phyloP scores from a whole-genome alignment of 2,113 vertebrate genomes.

The Carlito syrichta region DNA sequence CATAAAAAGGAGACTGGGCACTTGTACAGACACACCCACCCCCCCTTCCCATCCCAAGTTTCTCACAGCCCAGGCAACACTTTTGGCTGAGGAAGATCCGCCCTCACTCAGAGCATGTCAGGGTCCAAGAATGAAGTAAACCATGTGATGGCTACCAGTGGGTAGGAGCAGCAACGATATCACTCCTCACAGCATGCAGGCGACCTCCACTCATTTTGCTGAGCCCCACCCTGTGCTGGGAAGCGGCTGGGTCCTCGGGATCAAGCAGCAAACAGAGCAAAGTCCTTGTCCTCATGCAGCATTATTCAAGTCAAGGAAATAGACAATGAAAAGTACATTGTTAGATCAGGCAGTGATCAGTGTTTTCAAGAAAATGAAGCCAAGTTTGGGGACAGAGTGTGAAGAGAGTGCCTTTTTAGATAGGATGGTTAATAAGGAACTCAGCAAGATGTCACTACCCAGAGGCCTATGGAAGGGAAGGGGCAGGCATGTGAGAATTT shows the following conservation, averaged over 20 bases:
- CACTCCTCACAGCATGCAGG: background rate
- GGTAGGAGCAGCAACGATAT: background rate
- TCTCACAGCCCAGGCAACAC: background rate
- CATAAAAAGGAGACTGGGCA: background rate
- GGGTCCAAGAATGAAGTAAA: background rate
- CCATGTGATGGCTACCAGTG: background rate
- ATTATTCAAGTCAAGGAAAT: background rate
- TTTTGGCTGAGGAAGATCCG: background rate
- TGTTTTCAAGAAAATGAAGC: background rate
- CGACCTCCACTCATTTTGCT: too few species aligned
- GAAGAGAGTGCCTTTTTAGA: background rate
- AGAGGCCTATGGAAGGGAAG: background rate
- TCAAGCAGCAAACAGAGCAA: background rate
- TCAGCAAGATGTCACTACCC: background rate
- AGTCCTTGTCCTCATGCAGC: background rate
- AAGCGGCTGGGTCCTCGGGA: background rate
- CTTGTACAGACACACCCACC: too few species aligned
- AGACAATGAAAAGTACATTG: background rate
- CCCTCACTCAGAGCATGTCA: background rate
- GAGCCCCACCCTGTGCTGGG: background rate
- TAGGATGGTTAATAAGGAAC: background rate
- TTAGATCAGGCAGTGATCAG: background rate
- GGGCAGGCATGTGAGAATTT: background rate
- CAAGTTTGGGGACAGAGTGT: background rate
- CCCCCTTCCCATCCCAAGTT: too few species aligned